These are phyloP conservation scores for Oppia nitens DNA, from an alignment of 1,140 invertebrate species.

Conservation along the genomic window DNA sequence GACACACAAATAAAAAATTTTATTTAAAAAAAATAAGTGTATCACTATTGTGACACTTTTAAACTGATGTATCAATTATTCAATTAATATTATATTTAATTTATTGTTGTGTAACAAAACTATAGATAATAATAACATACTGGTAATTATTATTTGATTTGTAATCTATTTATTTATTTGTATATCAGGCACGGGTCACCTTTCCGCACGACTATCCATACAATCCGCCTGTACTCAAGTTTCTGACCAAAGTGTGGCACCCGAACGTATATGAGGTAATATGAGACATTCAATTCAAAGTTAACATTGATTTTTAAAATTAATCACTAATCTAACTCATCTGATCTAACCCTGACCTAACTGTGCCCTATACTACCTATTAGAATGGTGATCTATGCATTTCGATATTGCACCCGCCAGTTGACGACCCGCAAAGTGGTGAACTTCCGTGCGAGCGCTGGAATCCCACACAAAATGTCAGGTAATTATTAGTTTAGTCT, in stretches of 20 bases:
- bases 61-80: too few relatives aligned
- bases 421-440: constrained; percentile 96
- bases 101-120: too few relatives aligned
- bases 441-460: constrained; percentile 97
- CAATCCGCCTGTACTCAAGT: constrained; percentile 89
- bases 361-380: constrained; percentile 27
- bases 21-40: too few relatives aligned
- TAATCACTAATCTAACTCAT: background rate
- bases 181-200: constrained; percentile 75
- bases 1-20: too few relatives aligned
- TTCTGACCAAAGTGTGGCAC: constrained; percentile 99
- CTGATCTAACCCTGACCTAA: background rate
- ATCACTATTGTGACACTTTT: too few relatives aligned
- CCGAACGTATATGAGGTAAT: constrained; percentile 99
- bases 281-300: constrained; percentile 27
- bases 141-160: too few relatives aligned
- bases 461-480: constrained; percentile 99
- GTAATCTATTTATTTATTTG: constrained; percentile 35
- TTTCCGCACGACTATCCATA: constrained; percentile 96
- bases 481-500: constrained; percentile 32
- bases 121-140: too few relatives aligned
- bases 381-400: constrained; percentile 98
- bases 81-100: too few relatives aligned
- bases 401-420: constrained; percentile 94
- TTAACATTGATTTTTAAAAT: background rate